Evolutionary conservation across 92 coral and sea anemone genomes (phyloP).

Genomic region (Zoanthus sociatus): DNA sequence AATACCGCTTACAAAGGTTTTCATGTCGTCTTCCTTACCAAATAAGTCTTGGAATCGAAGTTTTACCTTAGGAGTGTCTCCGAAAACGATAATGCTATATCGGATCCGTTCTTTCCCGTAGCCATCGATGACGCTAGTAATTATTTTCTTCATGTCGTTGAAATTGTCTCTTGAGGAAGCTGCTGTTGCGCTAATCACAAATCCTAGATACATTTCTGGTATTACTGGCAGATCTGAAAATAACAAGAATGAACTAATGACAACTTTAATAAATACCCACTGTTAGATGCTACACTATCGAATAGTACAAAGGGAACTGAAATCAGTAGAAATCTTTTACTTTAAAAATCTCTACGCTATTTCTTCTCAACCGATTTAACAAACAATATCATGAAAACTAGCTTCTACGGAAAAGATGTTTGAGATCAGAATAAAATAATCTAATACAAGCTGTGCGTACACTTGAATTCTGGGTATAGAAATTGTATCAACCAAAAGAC

Average conservation of each 20-base stretch:
- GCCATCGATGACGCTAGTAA: constrained; percentile 69
- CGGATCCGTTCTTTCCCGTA: constrained; percentile 83
- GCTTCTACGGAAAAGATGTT: too few species aligned
- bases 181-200: constrained; percentile 83
- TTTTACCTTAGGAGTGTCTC: constrained; percentile 51
- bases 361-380: too few species aligned
- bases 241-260: background rate
- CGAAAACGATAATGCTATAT: constrained; percentile 77
- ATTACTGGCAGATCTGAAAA: constrained; percentile 52
- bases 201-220: constrained; percentile 78
- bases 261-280: too few species aligned
- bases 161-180: constrained; percentile 59
- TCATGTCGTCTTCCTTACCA: constrained; percentile 49
- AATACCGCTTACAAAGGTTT: constrained; percentile 42
- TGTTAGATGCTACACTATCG: too few species aligned
- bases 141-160: constrained; percentile 59
- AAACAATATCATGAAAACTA: too few species aligned
- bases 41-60: constrained; percentile 61
- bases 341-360: too few species aligned
- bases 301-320: too few species aligned
- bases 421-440: too few species aligned
- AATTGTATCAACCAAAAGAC: too few species aligned
- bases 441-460: too few species aligned
- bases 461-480: too few species aligned
- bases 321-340: too few species aligned